phyloP scores from a whole-genome alignment of 2,888 invertebrate species.

The Macrostomum cliftonense region DNA sequence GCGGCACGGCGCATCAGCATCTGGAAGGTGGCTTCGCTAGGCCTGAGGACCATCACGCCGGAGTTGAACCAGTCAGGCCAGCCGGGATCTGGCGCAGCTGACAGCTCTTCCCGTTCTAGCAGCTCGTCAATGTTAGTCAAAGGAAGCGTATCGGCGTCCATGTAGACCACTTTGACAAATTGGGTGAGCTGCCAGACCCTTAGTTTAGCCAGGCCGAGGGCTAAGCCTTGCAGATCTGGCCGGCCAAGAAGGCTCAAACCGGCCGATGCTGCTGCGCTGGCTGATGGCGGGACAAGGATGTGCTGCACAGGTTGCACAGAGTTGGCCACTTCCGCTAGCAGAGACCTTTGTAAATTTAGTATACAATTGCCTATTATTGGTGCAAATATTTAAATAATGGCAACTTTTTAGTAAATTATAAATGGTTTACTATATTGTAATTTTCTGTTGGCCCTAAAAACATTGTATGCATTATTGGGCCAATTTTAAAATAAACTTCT shows the following conservation, averaged over 20 bases:
- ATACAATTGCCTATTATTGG: no score
- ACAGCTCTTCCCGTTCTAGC: slow-evolving; percentile 81
- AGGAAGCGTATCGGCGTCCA: slow-evolving; percentile 32
- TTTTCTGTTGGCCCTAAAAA: no score
- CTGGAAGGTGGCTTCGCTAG: slow-evolving; percentile 56
- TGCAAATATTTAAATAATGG: no score
- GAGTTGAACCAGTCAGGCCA: slow-evolving; percentile 99
- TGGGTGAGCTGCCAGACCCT: slow-evolving; percentile 94
- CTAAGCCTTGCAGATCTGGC: slow-evolving; percentile 58
- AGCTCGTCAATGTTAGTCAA: slow-evolving; percentile 86
- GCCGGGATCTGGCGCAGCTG: slow-evolving; percentile 80
- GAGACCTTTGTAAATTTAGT: no score
- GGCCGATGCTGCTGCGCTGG: slow-evolving; percentile 48
- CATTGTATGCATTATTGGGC: no score
- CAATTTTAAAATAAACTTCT: no score
- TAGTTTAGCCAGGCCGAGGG: slow-evolving; percentile 80
- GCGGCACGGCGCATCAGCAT: slow-evolving; percentile 38
- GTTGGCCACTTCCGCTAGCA: slow-evolving; percentile 52
- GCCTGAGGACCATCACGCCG: slow-evolving; percentile 83
- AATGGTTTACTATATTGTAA: no score
- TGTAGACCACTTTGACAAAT: slow-evolving; percentile 82
- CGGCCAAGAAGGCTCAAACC: slow-evolving; percentile 67
- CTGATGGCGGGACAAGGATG: no score
- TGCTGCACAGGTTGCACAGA: slow-evolving; percentile 87
- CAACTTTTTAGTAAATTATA: no score